Evolutionary conservation across 2,113 vertebrate species (phyloP).

Genomic region (Perognathus longimembris): DNA sequence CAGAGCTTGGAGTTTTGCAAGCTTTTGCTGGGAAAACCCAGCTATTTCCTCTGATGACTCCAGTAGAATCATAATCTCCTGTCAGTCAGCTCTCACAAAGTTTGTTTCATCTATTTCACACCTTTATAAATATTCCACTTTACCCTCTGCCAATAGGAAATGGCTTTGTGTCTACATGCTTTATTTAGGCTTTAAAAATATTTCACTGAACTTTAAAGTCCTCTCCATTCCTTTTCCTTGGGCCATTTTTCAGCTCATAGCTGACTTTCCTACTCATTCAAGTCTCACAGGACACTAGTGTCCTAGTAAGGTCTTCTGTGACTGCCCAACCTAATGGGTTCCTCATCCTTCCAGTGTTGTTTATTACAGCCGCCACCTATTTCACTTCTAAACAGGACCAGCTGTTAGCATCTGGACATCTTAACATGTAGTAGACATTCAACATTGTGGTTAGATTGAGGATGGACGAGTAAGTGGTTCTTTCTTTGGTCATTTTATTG

Average conservation of each 20-base stretch:
- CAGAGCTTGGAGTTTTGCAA: background rate
- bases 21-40: background rate
- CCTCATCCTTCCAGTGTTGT: no score
- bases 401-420: background rate
- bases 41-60: background rate
- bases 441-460: background rate
- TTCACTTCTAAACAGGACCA: background rate
- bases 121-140: background rate
- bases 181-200: background rate
- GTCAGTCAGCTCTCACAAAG: background rate
- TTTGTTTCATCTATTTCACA: background rate
- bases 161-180: background rate
- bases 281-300: background rate
- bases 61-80: no score
- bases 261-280: background rate
- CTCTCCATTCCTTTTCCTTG: background rate
- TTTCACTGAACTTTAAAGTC: background rate
- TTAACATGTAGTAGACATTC: background rate
- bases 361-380: no score
- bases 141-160: background rate
- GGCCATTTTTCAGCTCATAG: no score
- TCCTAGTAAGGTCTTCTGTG: background rate
- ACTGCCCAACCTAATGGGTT: background rate
- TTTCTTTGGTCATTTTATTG: background rate
- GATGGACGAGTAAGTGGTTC: background rate